These are phyloP conservation scores for Drosophila mulleri DNA, from an alignment of 2,888 invertebrate genomes.

Conservation along the genomic window DNA sequence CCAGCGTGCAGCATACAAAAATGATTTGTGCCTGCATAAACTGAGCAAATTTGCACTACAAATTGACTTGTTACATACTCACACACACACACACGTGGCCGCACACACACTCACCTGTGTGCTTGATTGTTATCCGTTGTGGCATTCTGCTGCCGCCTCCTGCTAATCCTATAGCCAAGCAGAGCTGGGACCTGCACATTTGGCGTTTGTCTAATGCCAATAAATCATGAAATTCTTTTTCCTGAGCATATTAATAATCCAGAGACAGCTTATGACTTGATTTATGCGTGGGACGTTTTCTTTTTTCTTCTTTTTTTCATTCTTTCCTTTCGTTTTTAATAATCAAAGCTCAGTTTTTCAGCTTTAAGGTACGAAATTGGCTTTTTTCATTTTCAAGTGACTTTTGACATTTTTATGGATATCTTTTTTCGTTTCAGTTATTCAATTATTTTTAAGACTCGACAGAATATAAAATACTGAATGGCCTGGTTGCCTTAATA, in stretches of 20 bases:
- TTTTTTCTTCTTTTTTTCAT: not conserved
- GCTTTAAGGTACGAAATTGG: constrained; percentile 22
- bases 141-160: constrained; percentile 12
- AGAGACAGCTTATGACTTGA: constrained; percentile 65
- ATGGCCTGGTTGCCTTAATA: too few relatives aligned
- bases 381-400: constrained; percentile 1
- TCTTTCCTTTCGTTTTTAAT: constrained; percentile 34
- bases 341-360: constrained; percentile 26
- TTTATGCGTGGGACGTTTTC: constrained; percentile 49
- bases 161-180: constrained; percentile 18
- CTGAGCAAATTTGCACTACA: constrained; percentile 64
- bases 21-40: constrained; percentile 66
- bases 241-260: constrained; percentile 68
- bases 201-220: constrained; percentile 56
- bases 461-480: not conserved
- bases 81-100: constrained; percentile 35
- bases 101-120: constrained; percentile 34
- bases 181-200: constrained; percentile 19
- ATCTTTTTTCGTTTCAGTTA: not conserved
- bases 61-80: constrained; percentile 70
- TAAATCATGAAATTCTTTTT: constrained; percentile 66
- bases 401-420: constrained; percentile 26
- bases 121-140: constrained; percentile 51
- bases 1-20: constrained; percentile 29
- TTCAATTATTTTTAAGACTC: constrained; percentile 7